Evolutionary conservation across 1,140 invertebrate genomes (phyloP).

Genomic region (Diachasmimorpha longicaudata): DNA sequence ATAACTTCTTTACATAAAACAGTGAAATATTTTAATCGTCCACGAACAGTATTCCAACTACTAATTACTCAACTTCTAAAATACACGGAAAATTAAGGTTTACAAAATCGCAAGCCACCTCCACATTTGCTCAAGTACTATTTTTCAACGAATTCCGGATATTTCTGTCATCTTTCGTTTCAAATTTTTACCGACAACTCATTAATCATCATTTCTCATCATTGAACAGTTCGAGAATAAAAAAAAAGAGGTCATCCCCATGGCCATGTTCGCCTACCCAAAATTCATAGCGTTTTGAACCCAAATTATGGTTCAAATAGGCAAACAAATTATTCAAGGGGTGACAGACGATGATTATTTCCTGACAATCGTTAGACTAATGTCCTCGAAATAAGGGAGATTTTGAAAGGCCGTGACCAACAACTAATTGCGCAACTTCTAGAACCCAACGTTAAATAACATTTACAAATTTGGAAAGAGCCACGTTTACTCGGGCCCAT

Average conservation of each 20-base stretch:
- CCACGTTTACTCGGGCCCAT: too few relatives aligned
- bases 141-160: too few relatives aligned
- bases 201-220: not conserved
- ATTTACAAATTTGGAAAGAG: not conserved
- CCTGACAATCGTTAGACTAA: too few relatives aligned
- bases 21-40: not conserved
- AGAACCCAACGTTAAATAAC: not conserved
- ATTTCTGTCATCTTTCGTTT: not conserved
- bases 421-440: not conserved
- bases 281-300: not conserved
- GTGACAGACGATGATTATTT: too few relatives aligned
- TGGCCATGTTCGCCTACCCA: not conserved
- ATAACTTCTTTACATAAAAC: not conserved
- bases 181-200: not conserved
- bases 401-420: not conserved
- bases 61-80: not conserved
- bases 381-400: too few relatives aligned
- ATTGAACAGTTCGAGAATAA: not conserved
- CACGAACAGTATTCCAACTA: not conserved
- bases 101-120: not conserved
- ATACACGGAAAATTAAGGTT: not conserved
- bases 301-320: too few relatives aligned
- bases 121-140: too few relatives aligned
- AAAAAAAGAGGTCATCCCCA: not conserved
- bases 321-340: too few relatives aligned